Evolutionary conservation across 1,140 invertebrate species (phyloP).

Genomic region (Ridgeia piscesae): DNA sequence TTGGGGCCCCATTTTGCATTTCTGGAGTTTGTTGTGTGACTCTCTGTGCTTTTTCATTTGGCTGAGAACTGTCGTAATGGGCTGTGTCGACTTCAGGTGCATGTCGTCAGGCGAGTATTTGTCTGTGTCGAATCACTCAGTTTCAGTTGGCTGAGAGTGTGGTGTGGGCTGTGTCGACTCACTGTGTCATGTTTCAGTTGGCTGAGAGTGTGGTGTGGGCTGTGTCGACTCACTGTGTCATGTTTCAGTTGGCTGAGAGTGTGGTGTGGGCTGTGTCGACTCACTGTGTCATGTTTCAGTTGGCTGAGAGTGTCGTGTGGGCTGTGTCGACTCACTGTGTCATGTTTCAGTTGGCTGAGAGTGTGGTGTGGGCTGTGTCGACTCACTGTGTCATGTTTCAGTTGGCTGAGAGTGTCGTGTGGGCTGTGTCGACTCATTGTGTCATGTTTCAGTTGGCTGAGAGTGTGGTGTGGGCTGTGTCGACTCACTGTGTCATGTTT

Average conservation of each 20-base stretch:
- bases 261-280: background rate
- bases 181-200: no score
- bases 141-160: no score
- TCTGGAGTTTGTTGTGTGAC: no score
- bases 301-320: background rate
- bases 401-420: background rate
- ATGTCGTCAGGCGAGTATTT: no score
- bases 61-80: no score
- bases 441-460: background rate
- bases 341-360: no score
- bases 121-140: no score
- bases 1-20: no score
- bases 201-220: no score
- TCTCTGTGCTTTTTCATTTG: no score
- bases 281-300: background rate
- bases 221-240: background rate
- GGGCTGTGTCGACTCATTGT: background rate
- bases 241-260: background rate
- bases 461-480: background rate
- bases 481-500: background rate
- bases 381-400: background rate
- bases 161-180: no score
- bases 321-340: background rate
- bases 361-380: background rate
- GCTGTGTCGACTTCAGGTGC: no score